Conservation (phyloP, 2,113 vertebrate species). For the Halcyon senegalensis region DNA sequence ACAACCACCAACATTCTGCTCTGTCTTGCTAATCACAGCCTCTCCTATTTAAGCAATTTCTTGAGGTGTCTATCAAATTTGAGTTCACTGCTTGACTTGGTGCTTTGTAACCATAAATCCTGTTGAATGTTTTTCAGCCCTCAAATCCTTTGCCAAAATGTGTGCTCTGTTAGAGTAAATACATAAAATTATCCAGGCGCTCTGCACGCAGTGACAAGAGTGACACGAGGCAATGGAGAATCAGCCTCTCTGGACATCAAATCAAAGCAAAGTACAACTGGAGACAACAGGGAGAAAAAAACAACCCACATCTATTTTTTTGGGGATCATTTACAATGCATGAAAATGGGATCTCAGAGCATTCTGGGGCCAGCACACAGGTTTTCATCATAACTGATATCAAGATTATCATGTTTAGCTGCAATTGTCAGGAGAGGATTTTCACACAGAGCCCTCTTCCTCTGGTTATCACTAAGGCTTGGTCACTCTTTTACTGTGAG, state of each 20-base stretch:
- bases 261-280: not conserved
- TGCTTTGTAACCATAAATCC: slow-evolving; percentile 10
- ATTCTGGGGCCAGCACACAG: not conserved
- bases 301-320: not conserved
- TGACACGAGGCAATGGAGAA: not conserved
- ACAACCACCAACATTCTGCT: not conserved
- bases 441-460: not conserved
- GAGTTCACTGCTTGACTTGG: not conserved
- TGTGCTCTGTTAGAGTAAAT: not conserved
- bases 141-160: not conserved
- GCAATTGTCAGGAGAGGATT: not conserved
- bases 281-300: accelerated
- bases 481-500: not conserved
- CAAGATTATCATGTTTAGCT: not conserved
- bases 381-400: not conserved
- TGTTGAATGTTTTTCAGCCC: not conserved
- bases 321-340: not conserved
- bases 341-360: not conserved
- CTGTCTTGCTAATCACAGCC: slow-evolving; percentile 13
- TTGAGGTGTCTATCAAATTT: slow-evolving; percentile 10
- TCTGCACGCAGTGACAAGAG: not conserved
- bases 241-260: not conserved
- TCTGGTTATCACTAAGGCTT: not conserved
- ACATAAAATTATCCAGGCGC: not conserved
- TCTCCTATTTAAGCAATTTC: slow-evolving; percentile 48